Evolutionary conservation across 1,140 invertebrate genomes (phyloP).

Genomic region (Drosophila eugracilis): DNA sequence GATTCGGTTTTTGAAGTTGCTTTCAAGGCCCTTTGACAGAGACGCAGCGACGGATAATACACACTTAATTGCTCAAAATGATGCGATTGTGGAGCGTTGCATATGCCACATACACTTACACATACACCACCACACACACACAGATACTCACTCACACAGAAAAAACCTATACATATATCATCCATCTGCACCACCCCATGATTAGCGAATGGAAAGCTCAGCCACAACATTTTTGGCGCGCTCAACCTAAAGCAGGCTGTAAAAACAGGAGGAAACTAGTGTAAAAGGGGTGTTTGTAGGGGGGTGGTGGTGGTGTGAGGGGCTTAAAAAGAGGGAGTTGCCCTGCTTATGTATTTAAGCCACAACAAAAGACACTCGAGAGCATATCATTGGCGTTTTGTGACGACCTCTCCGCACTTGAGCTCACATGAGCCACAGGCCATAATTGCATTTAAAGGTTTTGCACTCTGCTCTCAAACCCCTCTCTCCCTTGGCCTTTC

Average conservation of each 20-base stretch:
- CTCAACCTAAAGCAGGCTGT: slow-evolving; percentile 19
- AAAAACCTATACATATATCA: neutral
- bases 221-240: slow-evolving; percentile 61
- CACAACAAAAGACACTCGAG: slow-evolving; percentile 77
- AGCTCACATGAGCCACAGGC: slow-evolving; percentile 51
- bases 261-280: slow-evolving; percentile 2
- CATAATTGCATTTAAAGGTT: slow-evolving; percentile 79
- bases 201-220: slow-evolving; percentile 48
- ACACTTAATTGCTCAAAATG: slow-evolving; percentile 82
- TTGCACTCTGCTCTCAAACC: slow-evolving; percentile 23
- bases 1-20: slow-evolving; percentile 47
- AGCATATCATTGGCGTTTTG: slow-evolving; percentile 75
- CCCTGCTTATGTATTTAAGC: slow-evolving; percentile 60
- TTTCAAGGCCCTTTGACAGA: slow-evolving; percentile 77
- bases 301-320: neutral
- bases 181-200: slow-evolving; percentile 36
- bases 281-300: neutral
- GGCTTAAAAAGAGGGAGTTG: slow-evolving; percentile 13
- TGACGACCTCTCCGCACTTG: slow-evolving; percentile 46
- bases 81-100: slow-evolving; percentile 73
- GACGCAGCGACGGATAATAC: slow-evolving; percentile 77
- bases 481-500: slow-evolving; percentile 1
- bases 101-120: slow-evolving; percentile 51
- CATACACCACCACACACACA: slow-evolving; percentile 17
- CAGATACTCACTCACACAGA: slow-evolving; percentile 20